Evolutionary conservation across 2,888 invertebrate species (phyloP).

Genomic region (Epinotia bilunana): DNA sequence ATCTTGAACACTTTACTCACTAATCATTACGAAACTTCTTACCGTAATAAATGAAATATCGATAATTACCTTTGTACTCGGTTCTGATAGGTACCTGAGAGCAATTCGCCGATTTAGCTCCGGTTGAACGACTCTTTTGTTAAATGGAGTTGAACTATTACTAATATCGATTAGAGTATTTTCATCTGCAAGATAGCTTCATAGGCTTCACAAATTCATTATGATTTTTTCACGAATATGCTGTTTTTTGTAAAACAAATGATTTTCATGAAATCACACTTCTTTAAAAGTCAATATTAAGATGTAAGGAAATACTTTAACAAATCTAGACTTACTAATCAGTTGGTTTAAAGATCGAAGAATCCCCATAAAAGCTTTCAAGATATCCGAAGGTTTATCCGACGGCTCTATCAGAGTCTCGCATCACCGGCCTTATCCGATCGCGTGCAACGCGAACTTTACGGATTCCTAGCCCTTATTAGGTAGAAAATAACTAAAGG

Average conservation of each 20-base stretch:
- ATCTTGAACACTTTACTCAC: background rate
- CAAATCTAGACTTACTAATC: conserved; percentile 14
- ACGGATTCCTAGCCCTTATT: conserved; percentile 15
- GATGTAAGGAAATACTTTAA: too few species aligned
- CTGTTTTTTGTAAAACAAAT: background rate
- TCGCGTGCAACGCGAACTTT: conserved; percentile 38
- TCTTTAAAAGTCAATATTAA: too few species aligned
- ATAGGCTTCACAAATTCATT: conserved; percentile 44
- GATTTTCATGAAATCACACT: too few species aligned
- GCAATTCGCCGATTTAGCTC: conserved; percentile 73
- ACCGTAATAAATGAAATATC: conserved; percentile 57
- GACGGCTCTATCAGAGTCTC: conserved; percentile 29
- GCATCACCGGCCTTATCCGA: conserved; percentile 32
- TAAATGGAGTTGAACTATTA: conserved; percentile 74
- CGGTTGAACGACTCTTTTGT: conserved; percentile 74
- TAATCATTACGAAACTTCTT: conserved; percentile 11
- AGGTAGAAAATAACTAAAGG: background rate
- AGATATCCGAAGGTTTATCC: conserved; percentile 30
- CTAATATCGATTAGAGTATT: conserved; percentile 65
- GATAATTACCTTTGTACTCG: conserved; percentile 60
- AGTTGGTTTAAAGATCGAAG: conserved; percentile 19
- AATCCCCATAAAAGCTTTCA: conserved; percentile 34
- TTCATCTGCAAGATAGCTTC: conserved; percentile 50
- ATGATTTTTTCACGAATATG: conserved; percentile 22
- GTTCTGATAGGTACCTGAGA: conserved; percentile 53